phyloP scores from a whole-genome alignment of 2,113 vertebrate genomes.

The Hypomesus transpacificus region DNA sequence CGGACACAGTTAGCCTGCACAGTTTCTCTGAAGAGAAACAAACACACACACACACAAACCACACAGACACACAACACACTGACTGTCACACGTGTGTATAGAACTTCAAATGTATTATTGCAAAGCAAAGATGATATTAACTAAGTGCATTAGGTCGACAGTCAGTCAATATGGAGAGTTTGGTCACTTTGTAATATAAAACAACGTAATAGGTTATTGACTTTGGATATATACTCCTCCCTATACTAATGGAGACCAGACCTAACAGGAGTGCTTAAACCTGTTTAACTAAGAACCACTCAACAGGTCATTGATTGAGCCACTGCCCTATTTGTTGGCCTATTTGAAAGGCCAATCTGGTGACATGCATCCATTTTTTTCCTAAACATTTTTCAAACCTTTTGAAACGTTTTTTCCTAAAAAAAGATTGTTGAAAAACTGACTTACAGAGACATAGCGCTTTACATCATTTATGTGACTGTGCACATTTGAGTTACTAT shows the following conservation, averaged over 20 bases:
- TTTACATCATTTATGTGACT: not conserved
- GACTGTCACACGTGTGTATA: not conserved
- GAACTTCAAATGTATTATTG: too few species aligned
- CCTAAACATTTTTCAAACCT: too few species aligned
- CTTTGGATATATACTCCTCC: not conserved
- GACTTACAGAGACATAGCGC: not conserved
- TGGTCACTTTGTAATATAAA: too few species aligned
- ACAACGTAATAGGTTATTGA: not conserved
- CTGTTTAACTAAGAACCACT: not conserved
- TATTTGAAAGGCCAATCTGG: not conserved
- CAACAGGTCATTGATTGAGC: not conserved
- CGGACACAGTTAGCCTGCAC: slow-evolving; percentile 94
- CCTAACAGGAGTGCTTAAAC: not conserved
- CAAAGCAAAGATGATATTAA: too few species aligned
- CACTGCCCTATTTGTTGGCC: not conserved
- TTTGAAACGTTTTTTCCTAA: too few species aligned
- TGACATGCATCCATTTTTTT: too few species aligned
- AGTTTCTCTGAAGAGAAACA: slow-evolving; percentile 75
- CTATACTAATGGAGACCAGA: not conserved
- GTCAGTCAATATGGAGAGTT: too few species aligned
- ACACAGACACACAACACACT: too few species aligned
- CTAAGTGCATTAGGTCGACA: too few species aligned
- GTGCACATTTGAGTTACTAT: slow-evolving; percentile 13
- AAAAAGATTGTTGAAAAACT: too few species aligned
- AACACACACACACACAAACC: too few species aligned